A percentile compares a stretch with the other conserved stretches of the same genome.
Evolutionary conservation across 2,113 vertebrate species (phyloP).

Genomic region (Boleophthalmus pectinirostris): DNA sequence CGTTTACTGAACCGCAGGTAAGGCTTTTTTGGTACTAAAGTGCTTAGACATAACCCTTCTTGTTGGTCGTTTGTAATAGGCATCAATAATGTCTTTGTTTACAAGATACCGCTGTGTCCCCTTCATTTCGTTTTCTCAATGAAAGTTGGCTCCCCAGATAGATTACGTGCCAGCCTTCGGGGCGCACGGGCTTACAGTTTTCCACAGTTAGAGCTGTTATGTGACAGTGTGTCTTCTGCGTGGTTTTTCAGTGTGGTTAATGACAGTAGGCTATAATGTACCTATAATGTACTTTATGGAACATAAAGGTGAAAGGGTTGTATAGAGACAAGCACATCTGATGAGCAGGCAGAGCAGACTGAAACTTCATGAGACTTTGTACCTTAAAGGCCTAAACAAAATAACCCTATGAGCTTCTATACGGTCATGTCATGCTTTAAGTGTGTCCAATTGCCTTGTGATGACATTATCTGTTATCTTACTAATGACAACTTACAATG

Average conservation of each 20-base stretch:
- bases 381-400: not conserved
- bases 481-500: constrained; percentile 47
- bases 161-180: constrained; percentile 34
- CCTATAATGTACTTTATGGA: too few species aligned
- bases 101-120: constrained; percentile 42
- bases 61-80: constrained; percentile 4
- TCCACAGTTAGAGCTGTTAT: constrained; percentile 35
- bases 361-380: not conserved
- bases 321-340: not conserved
- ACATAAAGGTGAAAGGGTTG: not conserved
- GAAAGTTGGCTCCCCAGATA: constrained; percentile 19
- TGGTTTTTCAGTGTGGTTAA: not conserved
- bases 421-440: not conserved
- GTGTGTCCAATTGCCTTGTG: constrained; percentile 4
- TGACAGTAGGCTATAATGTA: not conserved
- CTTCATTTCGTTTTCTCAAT: constrained; percentile 36
- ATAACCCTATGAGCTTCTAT: not conserved
- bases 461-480: constrained; percentile 25
- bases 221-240: constrained; percentile 18
- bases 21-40: constrained; percentile 26
- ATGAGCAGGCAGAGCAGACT: not conserved
- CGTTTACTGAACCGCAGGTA: constrained; percentile 55
- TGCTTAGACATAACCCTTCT: not conserved
- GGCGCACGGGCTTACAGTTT: constrained; percentile 34
- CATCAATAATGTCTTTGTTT: constrained; percentile 64